Conservation (phyloP, 1,140 invertebrate genomes). For the Colletes latitarsis region DNA sequence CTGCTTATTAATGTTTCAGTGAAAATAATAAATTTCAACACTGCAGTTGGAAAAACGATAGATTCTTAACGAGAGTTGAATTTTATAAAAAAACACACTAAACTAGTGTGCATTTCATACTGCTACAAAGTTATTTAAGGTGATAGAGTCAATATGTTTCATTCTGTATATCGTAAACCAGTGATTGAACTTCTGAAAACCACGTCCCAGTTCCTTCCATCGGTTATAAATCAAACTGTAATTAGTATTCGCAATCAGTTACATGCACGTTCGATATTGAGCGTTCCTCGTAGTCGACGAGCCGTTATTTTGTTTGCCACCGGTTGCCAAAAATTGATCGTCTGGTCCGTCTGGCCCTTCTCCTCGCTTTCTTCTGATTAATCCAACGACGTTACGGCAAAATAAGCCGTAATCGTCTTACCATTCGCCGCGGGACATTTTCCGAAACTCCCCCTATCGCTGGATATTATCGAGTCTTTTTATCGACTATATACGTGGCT, state of each 20-base stretch:
- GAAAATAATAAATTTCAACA: no score
- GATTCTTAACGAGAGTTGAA: no score
- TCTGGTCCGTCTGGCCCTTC: not conserved
- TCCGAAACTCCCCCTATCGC: conserved; percentile 30
- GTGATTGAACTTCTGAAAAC: not conserved
- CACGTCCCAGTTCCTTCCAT: not conserved
- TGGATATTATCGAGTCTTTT: conserved; percentile 36
- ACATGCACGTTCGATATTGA: not conserved
- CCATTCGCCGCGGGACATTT: conserved; percentile 43
- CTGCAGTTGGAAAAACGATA: no score
- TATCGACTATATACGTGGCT: not conserved
- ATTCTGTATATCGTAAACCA: not conserved
- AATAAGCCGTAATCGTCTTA: conserved; percentile 46
- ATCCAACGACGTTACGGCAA: conserved; percentile 15
- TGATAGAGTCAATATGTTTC: not conserved
- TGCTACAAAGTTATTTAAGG: no score
- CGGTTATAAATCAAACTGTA: conserved; percentile 6
- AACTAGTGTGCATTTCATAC: no score
- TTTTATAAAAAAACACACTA: no score
- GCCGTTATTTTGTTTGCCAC: conserved; percentile 20
- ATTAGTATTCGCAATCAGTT: conserved; percentile 12
- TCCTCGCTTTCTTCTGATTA: conserved; percentile 14
- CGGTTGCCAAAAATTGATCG: conserved; percentile 28
- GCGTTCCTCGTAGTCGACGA: not conserved
- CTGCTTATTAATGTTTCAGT: no score